Base-by-base conservation (phyloP, 2,888 invertebrate genomes). In the Drosophila koepferae region DNA sequence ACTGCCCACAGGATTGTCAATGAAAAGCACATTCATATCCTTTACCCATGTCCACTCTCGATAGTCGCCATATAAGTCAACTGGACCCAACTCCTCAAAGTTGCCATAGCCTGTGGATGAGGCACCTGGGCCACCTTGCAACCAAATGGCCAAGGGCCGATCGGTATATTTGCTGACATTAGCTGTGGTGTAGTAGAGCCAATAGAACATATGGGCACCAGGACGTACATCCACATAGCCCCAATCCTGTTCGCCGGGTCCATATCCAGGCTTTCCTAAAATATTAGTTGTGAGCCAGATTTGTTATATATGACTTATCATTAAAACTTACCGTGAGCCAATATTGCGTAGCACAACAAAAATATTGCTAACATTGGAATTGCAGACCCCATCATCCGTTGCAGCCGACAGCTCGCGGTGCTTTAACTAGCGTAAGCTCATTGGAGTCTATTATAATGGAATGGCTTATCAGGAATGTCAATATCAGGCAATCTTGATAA, bases 1-100 rank as follows among this genome's bases (percentile, higher is more conserved):
- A 8, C 96, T 95, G 8, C 98, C 98, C 1, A 98, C 98, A 3
- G 98, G 98, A 92, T 97, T 98, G 91, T 98, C 98, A 61, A 98
- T 95, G 91, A 97, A 98, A 5, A 98, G 93, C 1, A 98, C 95
- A 92, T 97, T 98, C 91, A 96, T 97, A 75, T 96, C 94, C 77
- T 94, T 93, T 84, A 96, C 97, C 97, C 97, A 97, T 31, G 96
- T 95, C 73, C 95, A 94, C 80, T 95, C 94, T 67, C 97, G 94
- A 18, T 94, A 94, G 16, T 95, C 94, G 14, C 96, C 93, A 68
- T 96, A 92, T 1, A 95, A 88, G 90, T 96, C 96, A 10, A 96
- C 92, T 0, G 97, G 97, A 1, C 97, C 97, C 9, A 97, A 92
- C 90, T 97, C 97, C 71, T 95, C 95, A 90, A 98, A 97, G 91